A percentile compares a stretch with the other conserved stretches of the same genome.
phyloP scores from a whole-genome alignment of 1,140 invertebrate species.

The Drosophila bocki region DNA sequence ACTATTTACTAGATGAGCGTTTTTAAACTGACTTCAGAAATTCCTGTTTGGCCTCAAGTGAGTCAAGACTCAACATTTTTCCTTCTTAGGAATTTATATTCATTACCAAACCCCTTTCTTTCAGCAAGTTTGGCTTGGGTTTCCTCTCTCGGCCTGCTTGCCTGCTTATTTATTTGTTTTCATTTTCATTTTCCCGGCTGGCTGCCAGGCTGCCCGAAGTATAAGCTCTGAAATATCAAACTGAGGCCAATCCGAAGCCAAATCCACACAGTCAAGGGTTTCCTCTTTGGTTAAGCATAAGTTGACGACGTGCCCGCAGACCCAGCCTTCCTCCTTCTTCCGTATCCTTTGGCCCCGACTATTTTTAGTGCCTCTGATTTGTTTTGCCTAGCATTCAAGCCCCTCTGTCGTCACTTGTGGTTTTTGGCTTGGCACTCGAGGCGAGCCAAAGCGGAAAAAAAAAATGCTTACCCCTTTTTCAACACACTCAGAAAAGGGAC shows the following conservation, averaged over 20 bases:
- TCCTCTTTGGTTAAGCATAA: conserved; percentile 38
- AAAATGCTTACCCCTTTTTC: conserved; percentile 22
- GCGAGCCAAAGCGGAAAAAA: conserved; percentile 45
- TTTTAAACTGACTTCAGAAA: background rate
- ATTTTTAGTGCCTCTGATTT: conserved; percentile 80
- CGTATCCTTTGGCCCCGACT: conserved; percentile 37
- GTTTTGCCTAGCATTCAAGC: conserved; percentile 62
- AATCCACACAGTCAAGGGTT: conserved; percentile 55
- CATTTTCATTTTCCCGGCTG: conserved; percentile 68
- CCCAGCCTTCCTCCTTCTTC: conserved; percentile 8
- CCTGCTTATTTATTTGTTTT: conserved; percentile 77
- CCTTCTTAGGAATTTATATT: conserved; percentile 63
- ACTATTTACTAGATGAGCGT: conserved; percentile 14
- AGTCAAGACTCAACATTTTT: conserved; percentile 33
- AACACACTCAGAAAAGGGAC: background rate
- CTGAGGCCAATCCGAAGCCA: conserved; percentile 36
- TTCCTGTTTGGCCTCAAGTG: conserved; percentile 30
- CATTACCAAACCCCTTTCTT: conserved; percentile 56
- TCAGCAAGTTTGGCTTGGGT: conserved; percentile 22
- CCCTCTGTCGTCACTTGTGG: conserved; percentile 47
- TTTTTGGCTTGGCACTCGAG: conserved; percentile 75
- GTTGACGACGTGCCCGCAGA: conserved; percentile 24
- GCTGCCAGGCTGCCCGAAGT: conserved; percentile 20
- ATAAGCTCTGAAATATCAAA: conserved; percentile 59
- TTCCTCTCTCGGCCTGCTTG: conserved; percentile 15